Evolutionary conservation across 1,140 invertebrate genomes (phyloP).

Genomic region (Agrypnia vestita): DNA sequence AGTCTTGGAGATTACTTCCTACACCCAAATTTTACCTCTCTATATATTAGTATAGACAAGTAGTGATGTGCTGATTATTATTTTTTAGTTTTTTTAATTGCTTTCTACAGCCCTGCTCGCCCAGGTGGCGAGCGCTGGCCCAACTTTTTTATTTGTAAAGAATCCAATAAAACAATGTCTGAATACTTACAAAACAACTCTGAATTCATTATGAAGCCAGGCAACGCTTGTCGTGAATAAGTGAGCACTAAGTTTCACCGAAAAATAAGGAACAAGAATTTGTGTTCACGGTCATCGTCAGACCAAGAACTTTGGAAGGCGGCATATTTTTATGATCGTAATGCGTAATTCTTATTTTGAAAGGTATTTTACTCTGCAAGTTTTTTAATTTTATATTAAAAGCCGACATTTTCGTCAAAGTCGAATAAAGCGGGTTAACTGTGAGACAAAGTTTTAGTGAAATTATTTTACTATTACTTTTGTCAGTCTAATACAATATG

Average conservation of each 20-base stretch:
- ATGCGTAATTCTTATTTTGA: neutral
- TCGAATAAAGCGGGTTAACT: neutral
- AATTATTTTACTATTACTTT: neutral
- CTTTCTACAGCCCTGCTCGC: neutral
- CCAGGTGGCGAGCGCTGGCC: neutral
- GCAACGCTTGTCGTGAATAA: conserved; percentile 36
- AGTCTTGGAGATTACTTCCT: too few relatives aligned
- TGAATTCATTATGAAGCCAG: conserved; percentile 38
- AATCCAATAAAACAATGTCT: conserved; percentile 40
- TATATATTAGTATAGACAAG: too few relatives aligned
- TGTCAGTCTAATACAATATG: neutral
- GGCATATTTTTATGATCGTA: neutral
- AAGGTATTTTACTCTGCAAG: neutral
- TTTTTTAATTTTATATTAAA: neutral
- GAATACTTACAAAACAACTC: conserved; percentile 42
- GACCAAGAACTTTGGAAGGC: neutral
- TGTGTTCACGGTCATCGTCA: conserved; percentile 8
- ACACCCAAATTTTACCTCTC: too few relatives aligned
- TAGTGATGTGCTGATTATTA: neutral
- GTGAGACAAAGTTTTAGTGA: neutral
- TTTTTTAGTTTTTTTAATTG: neutral
- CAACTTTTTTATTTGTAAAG: conserved; percentile 26
- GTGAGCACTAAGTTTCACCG: conserved; percentile 36
- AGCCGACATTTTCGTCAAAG: neutral
- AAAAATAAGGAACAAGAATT: conserved; percentile 2